Base-by-base conservation (phyloP, 2,797 vertebrate species). In the Cirrhinus mrigala region DNA sequence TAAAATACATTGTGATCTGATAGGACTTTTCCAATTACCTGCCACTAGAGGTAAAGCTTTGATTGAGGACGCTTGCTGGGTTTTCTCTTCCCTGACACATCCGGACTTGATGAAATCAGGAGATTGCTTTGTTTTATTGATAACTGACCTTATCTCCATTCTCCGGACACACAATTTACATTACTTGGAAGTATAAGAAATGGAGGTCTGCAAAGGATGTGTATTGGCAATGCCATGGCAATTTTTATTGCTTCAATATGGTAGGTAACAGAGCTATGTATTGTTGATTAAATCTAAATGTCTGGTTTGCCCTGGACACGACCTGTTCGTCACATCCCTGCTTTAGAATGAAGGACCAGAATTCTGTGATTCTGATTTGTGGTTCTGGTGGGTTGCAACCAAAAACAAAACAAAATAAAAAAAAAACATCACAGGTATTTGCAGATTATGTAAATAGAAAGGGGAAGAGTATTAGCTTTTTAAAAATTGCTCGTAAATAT, bases 21-120 rank as follows among this genome's bases (percentile, higher is more conserved):
- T 79, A 85, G 79, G 80, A 78, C 37, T 69, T 88, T 88, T 85
- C 80, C 87, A 88, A 69, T 85, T 88, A 88, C 83, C 79, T 85
- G 66, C 64, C 73, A 69, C 56, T 66, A 56, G 54, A 71, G n/a
- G 73, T 24, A 58, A 14, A 27, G 54, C 79, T 85, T 82, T 87
- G 83, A 87, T 66, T 79, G 79, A 71, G 66, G 79, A 56, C 10
- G 29, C 83, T 37, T 33, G 78, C 54, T 33, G 75, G 73, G 79
- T 29, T 71, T 85, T 78, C 73, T 81, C 50, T 78, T 77, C 83
- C 50, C 79, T 3, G 66, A 71, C 68, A 81, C 60, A 52, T 81
- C 60, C 60, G n/a, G 70, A 48, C 58, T 27, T 64, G 76, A 84
- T 80, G 48, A 58, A 87, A 87, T 68, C 70, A 33, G 60, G 69